phyloP scores from a whole-genome alignment of 1,140 invertebrate species.

The Pseudomyrmex concolor region DNA sequence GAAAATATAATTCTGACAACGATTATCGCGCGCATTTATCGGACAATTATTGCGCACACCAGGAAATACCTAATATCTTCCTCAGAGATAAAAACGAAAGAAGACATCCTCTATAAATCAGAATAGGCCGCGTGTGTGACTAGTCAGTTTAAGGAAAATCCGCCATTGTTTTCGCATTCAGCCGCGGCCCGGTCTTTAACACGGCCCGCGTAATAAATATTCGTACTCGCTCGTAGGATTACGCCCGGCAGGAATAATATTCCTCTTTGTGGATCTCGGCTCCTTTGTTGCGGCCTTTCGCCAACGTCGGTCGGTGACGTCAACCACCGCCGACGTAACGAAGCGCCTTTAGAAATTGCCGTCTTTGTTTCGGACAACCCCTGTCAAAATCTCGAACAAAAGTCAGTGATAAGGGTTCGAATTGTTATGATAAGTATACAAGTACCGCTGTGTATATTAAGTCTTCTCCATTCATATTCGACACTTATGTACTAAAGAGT shows the following conservation, averaged over 20 bases:
- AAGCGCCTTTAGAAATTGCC: conserved; percentile 75
- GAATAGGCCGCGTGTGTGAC: conserved; percentile 70
- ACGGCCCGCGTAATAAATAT: conserved; percentile 81
- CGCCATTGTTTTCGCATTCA: conserved; percentile 81
- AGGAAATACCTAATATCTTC: conserved; percentile 6
- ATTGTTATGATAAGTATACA: conserved; percentile 63
- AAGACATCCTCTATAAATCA: conserved; percentile 72
- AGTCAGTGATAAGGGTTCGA: conserved; percentile 63
- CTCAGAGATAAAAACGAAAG: conserved; percentile 35
- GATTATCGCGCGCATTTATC: not conserved
- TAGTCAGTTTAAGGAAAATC: conserved; percentile 79
- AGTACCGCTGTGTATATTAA: conserved; percentile 33
- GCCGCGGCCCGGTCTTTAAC: conserved; percentile 75
- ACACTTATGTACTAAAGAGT: not conserved
- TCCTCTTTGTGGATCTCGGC: conserved; percentile 78
- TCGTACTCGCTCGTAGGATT: conserved; percentile 78
- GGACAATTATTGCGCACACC: not conserved
- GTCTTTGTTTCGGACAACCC: conserved; percentile 74
- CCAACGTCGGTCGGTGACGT: conserved; percentile 74
- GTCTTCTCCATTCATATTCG: not conserved
- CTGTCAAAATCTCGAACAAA: conserved; percentile 69
- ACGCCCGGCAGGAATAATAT: conserved; percentile 81
- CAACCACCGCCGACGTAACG: conserved; percentile 69
- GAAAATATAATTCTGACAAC: not conserved
- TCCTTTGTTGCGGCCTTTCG: conserved; percentile 78